Conservation (phyloP, 2,797 vertebrate genomes). For the Phalloptychus januarius region DNA sequence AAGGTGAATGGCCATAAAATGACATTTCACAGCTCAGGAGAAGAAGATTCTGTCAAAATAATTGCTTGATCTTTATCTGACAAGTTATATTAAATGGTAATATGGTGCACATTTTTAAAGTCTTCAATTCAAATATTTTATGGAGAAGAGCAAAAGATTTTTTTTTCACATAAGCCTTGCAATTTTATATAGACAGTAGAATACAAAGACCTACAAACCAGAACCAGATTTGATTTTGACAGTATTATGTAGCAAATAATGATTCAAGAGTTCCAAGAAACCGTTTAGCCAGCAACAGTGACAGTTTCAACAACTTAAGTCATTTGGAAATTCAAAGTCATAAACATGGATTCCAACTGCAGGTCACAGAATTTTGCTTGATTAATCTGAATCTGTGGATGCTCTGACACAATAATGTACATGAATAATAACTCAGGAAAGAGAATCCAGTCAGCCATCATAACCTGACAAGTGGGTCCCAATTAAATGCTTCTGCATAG, state of each 20-base stretch:
- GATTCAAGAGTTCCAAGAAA: slow-evolving; percentile 20
- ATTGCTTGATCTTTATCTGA: not conserved
- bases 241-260: not conserved
- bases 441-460: slow-evolving; percentile 39
- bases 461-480: slow-evolving; percentile 46
- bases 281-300: slow-evolving; percentile 22
- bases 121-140: not conserved
- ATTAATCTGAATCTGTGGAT: slow-evolving; percentile 26
- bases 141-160: not conserved
- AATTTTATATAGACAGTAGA: not conserved
- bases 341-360: slow-evolving; percentile 30
- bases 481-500: slow-evolving; percentile 49
- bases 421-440: slow-evolving; percentile 31
- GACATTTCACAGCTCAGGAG: not conserved
- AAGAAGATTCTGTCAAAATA: not conserved
- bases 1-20: not conserved
- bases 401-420: slow-evolving; percentile 14
- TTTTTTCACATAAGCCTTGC: not conserved
- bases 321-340: slow-evolving; percentile 34
- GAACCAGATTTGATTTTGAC: slow-evolving; percentile 5
- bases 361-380: slow-evolving; percentile 11
- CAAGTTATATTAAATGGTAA: not conserved
- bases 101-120: not conserved
- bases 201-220: not conserved
- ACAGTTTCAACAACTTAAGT: slow-evolving; percentile 19